Percentiles rank a stretch among this genome's conserved stretches.
These are phyloP conservation scores for Patella depressa DNA, from an alignment of 2,888 invertebrate genomes.

Conservation along the genomic window DNA sequence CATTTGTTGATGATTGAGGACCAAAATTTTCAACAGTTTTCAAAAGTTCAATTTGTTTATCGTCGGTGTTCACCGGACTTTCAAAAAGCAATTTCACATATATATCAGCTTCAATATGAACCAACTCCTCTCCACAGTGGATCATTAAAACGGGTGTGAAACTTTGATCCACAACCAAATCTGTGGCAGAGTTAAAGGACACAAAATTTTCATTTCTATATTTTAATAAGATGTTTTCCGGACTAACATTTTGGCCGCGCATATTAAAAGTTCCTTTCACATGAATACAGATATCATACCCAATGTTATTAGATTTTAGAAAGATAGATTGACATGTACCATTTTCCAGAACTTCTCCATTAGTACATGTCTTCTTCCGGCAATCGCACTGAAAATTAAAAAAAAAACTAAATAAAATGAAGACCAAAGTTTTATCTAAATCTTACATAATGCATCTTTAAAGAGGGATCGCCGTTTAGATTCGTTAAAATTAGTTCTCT, in stretches of 20 bases:
- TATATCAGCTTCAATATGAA: background rate
- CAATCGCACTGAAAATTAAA: background rate
- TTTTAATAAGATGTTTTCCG: background rate
- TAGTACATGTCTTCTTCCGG: background rate
- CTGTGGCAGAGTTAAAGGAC: background rate
- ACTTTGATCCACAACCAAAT: background rate
- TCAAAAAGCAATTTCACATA: background rate
- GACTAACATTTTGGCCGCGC: background rate
- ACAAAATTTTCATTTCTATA: background rate
- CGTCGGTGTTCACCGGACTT: background rate
- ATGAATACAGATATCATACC: background rate
- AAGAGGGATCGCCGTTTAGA: no score
- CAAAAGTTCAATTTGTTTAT: background rate
- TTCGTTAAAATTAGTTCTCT: no score
- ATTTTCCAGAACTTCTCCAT: background rate
- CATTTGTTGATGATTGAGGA: background rate
- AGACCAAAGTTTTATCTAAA: no score
- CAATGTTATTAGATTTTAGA: background rate
- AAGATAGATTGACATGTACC: background rate
- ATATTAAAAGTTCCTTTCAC: background rate
- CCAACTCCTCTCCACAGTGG: background rate
- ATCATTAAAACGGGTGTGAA: background rate
- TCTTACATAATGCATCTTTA: no score
- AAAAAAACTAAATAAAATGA: background rate
- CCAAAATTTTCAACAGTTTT: background rate